Base-by-base conservation (phyloP, 2,888 invertebrate genomes). In the Diarsia brunnea region DNA sequence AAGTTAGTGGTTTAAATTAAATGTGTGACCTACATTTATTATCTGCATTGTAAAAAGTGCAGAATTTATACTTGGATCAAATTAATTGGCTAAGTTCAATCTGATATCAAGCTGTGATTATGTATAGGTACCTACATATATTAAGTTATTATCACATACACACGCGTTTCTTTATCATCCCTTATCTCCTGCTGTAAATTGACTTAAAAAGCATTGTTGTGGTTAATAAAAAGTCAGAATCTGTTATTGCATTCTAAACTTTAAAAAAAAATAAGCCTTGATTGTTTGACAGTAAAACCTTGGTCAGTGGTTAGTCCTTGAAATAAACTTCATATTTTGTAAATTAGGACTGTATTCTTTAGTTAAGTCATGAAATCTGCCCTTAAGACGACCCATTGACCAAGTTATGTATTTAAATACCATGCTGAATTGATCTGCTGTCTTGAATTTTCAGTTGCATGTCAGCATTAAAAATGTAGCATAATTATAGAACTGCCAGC, bases 21-120 rank as follows among this genome's bases (percentile, higher is more conserved):
- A 66, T 67, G 27, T 69, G 49, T 71, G 77, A 77, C 73, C 73
- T 84, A 82, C 24, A 81, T 82, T 4, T 80, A 69, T 19, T 68
- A 84, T 60, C 73, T 64, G 61, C 14, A 49, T 69, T 19, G n/a
- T 69, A 81, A 71, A 75, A 71, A 76, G n/a, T 60, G 64, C 60
- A 65, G 49, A 69, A 60, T 65, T 53, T 53, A 69, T 14, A n/a
- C 16, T 65, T 10, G 24, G 47, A 43, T 70, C 31, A 53, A 74
- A 79, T 51, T 4, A 80, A 63, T 72, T 69, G 38, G 60, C 65
- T 61, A 55, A 69, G 12, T 49, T 12, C 58, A 69, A 61, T 47
- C 74, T 72, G 66, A 31, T 79, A 79, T 4, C 67, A n/a, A 61
- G 31, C n/a, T 38, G 38, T 58, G 21, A 45, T 16, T 66, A 58